Percentiles rank a stretch among this genome's conserved stretches.
Conservation (phyloP, 2,113 vertebrate species). For the Bufo bufo region DNA sequence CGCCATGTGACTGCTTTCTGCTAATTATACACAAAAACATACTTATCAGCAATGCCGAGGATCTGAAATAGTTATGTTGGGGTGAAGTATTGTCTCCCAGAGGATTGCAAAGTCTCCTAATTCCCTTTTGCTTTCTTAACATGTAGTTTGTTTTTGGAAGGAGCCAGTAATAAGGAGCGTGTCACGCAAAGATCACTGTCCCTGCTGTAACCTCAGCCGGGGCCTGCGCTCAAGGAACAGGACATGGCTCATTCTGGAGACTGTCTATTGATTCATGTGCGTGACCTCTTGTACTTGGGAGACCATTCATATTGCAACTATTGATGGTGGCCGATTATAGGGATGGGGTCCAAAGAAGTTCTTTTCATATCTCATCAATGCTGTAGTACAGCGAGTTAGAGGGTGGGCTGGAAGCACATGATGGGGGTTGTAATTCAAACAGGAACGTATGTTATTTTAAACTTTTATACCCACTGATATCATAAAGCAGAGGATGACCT, state of each 20-base stretch:
- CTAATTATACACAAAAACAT: background rate
- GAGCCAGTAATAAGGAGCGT: constrained; percentile 12
- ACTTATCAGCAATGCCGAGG: background rate
- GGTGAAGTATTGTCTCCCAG: constrained; percentile 32
- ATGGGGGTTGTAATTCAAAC: background rate
- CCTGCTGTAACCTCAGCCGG: constrained; percentile 40
- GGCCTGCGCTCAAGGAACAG: background rate
- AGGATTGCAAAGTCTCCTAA: constrained; percentile 43
- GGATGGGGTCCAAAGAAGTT: background rate
- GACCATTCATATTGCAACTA: background rate
- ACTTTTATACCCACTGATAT: background rate
- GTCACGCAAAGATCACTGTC: constrained; percentile 52
- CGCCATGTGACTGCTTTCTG: background rate
- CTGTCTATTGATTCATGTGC: background rate
- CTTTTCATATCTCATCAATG: background rate
- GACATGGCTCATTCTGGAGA: constrained; percentile 21
- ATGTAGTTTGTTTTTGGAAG: constrained; percentile 56
- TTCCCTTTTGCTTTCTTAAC: constrained; percentile 49
- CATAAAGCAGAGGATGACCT: background rate
- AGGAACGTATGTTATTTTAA: background rate
- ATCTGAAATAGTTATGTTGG: background rate
- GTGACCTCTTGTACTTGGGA: background rate
- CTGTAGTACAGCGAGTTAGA: background rate
- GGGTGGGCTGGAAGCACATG: background rate
- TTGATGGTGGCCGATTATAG: background rate